Evolutionary conservation across 2,888 invertebrate species (phyloP).

Genomic region (Xanthostigma xanthostigma): DNA sequence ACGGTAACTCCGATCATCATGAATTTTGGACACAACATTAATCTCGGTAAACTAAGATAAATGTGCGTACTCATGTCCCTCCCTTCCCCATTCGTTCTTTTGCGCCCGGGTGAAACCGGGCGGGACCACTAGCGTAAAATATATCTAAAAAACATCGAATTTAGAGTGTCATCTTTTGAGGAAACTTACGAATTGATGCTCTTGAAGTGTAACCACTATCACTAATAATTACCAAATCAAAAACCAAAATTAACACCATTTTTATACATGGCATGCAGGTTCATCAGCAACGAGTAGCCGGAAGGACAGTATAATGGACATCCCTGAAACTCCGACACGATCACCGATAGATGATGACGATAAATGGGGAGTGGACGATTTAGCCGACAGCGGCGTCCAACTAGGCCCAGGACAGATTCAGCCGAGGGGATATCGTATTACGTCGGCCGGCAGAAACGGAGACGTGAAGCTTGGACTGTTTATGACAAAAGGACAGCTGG

Average conservation of each 20-base stretch:
- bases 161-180: too few relatives aligned
- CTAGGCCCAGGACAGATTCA: slow-evolving; percentile 72
- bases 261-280: slow-evolving; percentile 10
- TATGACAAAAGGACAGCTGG: slow-evolving; percentile 82
- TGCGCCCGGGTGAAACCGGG: too few relatives aligned
- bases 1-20: too few relatives aligned
- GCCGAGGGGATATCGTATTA: slow-evolving; percentile 56
- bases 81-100: too few relatives aligned
- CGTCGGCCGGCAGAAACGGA: slow-evolving; percentile 51
- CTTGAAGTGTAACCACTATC: too few relatives aligned
- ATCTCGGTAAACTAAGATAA: too few relatives aligned
- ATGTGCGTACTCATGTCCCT: too few relatives aligned
- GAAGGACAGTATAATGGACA: slow-evolving; percentile 42
- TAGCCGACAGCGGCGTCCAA: slow-evolving; percentile 17
- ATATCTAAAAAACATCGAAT: too few relatives aligned
- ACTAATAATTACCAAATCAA: too few relatives aligned
- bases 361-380: slow-evolving; percentile 1
- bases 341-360: slow-evolving; percentile 38
- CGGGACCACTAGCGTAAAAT: too few relatives aligned
- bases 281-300: slow-evolving; percentile 27
- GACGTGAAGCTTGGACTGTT: slow-evolving; percentile 78
- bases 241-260: slow-evolving; percentile 15
- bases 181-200: too few relatives aligned
- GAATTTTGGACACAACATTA: too few relatives aligned
- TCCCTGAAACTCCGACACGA: slow-evolving; percentile 38